Evolutionary conservation across 2,113 vertebrate genomes (phyloP).

Genomic region (Micronisus gabar): DNA sequence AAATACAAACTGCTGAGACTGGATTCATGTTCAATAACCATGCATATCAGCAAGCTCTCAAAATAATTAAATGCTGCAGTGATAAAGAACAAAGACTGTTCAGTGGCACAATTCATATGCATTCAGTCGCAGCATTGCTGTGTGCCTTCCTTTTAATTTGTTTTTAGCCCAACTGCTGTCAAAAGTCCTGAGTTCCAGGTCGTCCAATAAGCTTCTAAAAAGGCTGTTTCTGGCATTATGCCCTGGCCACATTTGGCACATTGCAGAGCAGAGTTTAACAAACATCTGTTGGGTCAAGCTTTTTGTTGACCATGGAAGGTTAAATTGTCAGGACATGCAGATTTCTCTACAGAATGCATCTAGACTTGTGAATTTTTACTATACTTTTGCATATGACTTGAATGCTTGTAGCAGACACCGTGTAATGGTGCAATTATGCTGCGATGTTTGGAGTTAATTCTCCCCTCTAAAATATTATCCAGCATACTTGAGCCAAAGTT

Average conservation of each 20-base stretch:
- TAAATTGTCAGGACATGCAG: background rate
- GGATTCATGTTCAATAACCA: background rate
- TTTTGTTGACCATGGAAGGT: background rate
- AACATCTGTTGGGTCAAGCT: background rate
- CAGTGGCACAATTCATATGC: background rate
- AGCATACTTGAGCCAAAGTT: background rate
- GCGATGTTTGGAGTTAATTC: background rate
- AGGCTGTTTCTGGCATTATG: background rate
- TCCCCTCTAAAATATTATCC: background rate
- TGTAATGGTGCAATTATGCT: background rate
- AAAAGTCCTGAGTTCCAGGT: background rate
- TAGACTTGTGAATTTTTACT: background rate
- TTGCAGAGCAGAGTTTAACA: background rate
- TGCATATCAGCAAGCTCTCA: background rate
- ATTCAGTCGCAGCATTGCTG: background rate
- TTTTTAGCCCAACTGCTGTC: background rate
- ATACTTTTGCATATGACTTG: background rate
- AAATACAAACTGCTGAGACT: background rate
- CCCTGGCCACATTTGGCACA: background rate
- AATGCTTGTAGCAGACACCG: background rate
- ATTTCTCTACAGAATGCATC: background rate
- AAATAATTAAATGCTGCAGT: slow-evolving; percentile 11
- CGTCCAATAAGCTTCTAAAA: background rate
- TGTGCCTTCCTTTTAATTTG: background rate
- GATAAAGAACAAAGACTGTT: background rate